phyloP scores from a whole-genome alignment of 2,797 vertebrate species.

The Micromesistius poutassou region DNA sequence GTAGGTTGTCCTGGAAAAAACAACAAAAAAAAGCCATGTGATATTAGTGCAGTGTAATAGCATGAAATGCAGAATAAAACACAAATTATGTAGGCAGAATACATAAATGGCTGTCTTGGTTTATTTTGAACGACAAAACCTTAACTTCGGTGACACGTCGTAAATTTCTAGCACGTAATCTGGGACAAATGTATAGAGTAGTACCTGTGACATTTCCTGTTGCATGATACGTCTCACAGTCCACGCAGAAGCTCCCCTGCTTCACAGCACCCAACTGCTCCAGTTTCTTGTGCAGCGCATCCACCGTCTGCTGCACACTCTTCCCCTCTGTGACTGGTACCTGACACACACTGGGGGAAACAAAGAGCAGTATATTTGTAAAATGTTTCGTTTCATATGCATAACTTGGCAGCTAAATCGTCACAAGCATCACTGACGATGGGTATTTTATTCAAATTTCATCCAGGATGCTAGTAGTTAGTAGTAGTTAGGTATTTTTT shows the following conservation, averaged over 20 bases:
- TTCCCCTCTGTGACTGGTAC: slow-evolving; percentile 90
- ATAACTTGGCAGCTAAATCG: not conserved
- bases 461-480: not conserved
- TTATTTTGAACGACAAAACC: not conserved
- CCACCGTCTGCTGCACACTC: slow-evolving; percentile 93
- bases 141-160: not conserved
- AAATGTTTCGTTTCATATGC: not conserved
- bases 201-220: slow-evolving; percentile 80
- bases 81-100: not conserved
- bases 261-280: slow-evolving; percentile 91
- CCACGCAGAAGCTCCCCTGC: slow-evolving; percentile 91
- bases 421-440: not conserved
- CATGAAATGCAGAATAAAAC: not conserved
- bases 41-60: not conserved
- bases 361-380: not conserved
- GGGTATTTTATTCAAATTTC: not conserved
- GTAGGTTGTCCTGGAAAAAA: slow-evolving; percentile 84
- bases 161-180: not conserved
- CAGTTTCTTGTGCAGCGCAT: slow-evolving; percentile 85
- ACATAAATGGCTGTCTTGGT: not conserved
- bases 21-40: not conserved
- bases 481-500: no score
- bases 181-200: not conserved
- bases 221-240: slow-evolving; percentile 93
- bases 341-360: slow-evolving; percentile 83